Conservation (phyloP, 2,888 invertebrate species). For the Coremacera marginata region DNA sequence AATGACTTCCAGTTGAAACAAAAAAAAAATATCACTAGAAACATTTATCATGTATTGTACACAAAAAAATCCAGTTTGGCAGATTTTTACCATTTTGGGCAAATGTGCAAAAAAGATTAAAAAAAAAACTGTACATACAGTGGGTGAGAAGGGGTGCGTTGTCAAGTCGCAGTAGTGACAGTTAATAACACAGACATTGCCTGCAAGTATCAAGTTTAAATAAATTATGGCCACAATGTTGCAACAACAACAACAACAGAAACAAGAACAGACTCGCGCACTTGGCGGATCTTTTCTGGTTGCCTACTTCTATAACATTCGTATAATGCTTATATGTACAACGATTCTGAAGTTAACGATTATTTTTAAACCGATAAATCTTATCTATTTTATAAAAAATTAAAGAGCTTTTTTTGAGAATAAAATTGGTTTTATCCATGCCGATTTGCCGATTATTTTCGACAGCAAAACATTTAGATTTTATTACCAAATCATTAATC, state of each 20-base stretch:
- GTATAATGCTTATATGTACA: no score
- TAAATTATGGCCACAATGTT: background rate
- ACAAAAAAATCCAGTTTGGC: background rate
- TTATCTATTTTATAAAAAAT: no score
- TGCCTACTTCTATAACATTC: no score
- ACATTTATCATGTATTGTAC: background rate
- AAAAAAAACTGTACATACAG: background rate
- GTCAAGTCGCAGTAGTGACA: background rate
- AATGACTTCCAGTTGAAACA: background rate
- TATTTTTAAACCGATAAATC: no score
- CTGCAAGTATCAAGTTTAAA: conserved; percentile 7
- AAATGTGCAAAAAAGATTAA: background rate
- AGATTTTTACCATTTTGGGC: conserved; percentile 8
- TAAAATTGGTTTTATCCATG: no score
- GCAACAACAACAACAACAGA: background rate
- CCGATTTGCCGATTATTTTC: no score
- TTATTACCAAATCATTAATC: no score
- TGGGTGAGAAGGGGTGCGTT: background rate
- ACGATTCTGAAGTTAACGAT: no score
- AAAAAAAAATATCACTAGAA: background rate
- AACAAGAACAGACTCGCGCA: background rate
- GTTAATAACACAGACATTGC: background rate
- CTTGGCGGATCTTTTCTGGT: no score
- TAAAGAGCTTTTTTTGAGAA: no score
- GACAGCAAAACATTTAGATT: no score